A percentile compares a stretch with the other conserved stretches of the same genome.
These are phyloP conservation scores for Monodelphis domestica DNA, from an alignment of 2,797 vertebrate species.

Conservation along the genomic window DNA sequence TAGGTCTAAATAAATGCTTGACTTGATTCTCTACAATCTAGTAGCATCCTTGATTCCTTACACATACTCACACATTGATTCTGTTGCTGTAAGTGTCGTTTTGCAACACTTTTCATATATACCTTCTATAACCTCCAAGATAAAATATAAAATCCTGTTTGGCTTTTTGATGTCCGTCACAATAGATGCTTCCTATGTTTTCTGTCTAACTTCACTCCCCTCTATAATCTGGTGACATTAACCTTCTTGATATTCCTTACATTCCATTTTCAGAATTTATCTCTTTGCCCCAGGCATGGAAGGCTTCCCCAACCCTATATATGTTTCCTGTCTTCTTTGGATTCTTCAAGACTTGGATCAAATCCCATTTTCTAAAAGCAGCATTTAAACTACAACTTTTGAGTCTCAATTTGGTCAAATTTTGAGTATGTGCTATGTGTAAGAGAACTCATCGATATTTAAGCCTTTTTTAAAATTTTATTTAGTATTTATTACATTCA, in stretches of 20 bases:
- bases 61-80: background rate
- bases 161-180: background rate
- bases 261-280: background rate
- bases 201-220: background rate
- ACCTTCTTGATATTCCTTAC: background rate
- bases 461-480: constrained; percentile 34
- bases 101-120: background rate
- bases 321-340: background rate
- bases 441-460: background rate
- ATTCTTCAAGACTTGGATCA: background rate
- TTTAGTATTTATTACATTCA: background rate
- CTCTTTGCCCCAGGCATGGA: background rate
- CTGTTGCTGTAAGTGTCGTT: background rate
- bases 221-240: background rate
- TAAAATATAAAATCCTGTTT: background rate
- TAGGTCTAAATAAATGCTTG: background rate
- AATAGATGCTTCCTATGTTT: background rate
- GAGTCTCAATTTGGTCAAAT: background rate
- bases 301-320: too few species aligned
- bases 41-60: background rate
- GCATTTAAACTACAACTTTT: too few species aligned
- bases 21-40: background rate
- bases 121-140: background rate
- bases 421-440: constrained; percentile 7
- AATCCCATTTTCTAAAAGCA: background rate